Evolutionary conservation across 2,888 invertebrate genomes (phyloP).

Genomic region (Eledona agricola): DNA sequence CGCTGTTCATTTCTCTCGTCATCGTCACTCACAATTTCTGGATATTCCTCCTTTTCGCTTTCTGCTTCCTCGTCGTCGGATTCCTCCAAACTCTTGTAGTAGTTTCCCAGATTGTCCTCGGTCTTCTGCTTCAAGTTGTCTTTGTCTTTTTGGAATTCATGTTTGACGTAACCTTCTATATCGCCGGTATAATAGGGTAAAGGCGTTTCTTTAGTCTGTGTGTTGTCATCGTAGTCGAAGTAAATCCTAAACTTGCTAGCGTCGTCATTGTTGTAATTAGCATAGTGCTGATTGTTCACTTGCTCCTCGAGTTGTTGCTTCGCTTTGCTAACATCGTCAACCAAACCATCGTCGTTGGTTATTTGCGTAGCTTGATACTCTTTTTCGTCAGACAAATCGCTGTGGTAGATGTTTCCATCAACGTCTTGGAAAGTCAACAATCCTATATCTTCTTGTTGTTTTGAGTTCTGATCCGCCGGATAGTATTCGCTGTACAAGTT

Average conservation of each 20-base stretch:
- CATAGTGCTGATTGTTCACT: conserved; percentile 29
- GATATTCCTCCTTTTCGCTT: conserved; percentile 15
- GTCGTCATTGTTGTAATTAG: conserved; percentile 25
- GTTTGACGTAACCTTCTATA: conserved; percentile 24
- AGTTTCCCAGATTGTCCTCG: conserved; percentile 21
- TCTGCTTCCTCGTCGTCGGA: conserved; percentile 4
- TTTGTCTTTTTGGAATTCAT: conserved; percentile 21
- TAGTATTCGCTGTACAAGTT: background rate
- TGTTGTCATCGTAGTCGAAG: conserved; percentile 22
- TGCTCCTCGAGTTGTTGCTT: conserved; percentile 31
- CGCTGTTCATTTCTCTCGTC: conserved; percentile 24
- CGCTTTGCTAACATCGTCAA: conserved; percentile 21
- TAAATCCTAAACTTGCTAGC: conserved; percentile 29
- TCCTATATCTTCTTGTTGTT: background rate
- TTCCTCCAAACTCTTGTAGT: conserved; percentile 14
- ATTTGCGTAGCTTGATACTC: conserved; percentile 29
- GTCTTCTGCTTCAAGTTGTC: conserved; percentile 20
- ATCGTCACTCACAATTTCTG: conserved; percentile 23
- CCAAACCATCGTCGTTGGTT: conserved; percentile 18
- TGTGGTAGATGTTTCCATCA: conserved; percentile 22
- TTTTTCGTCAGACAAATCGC: conserved; percentile 6
- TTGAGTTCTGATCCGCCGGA: background rate
- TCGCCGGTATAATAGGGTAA: conserved; percentile 27
- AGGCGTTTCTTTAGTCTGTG: no score
- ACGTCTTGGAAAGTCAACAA: conserved; percentile 19